These are phyloP conservation scores for Trichonephila inaurata DNA, from an alignment of 1,140 invertebrate genomes.

Conservation along the genomic window DNA sequence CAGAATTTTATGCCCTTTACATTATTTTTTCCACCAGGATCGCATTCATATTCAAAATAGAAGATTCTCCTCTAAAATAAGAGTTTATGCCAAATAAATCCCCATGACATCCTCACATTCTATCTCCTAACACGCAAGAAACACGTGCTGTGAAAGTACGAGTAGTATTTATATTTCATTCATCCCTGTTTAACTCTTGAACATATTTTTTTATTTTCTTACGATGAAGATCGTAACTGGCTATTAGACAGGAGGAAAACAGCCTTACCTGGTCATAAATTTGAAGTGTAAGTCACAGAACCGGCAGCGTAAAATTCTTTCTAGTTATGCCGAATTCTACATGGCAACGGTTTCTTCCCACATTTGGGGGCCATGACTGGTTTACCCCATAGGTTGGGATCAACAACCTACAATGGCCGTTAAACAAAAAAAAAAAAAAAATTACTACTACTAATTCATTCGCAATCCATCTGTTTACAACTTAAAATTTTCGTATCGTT, in stretches of 20 bases:
- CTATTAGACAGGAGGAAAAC: slow-evolving; percentile 14
- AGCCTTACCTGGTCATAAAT: not conserved
- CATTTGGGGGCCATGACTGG: slow-evolving; percentile 53
- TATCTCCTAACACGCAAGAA: not conserved
- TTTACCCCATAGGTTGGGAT: slow-evolving; percentile 37
- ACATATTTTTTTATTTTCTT: not conserved
- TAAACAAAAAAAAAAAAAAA: not conserved
- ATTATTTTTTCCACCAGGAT: not conserved
- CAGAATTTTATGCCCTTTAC: too few species aligned
- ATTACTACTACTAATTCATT: not conserved
- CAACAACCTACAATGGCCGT: slow-evolving; percentile 45
- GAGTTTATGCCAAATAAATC: not conserved
- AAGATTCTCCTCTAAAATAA: not conserved
- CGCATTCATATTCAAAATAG: not conserved
- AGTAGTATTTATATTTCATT: slow-evolving; percentile 30
- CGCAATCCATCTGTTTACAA: not conserved
- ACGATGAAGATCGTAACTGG: not conserved
- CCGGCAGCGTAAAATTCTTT: slow-evolving; percentile 2
- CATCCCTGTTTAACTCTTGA: not conserved
- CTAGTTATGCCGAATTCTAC: not conserved
- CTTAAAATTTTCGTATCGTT: not conserved
- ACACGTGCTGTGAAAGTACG: slow-evolving; percentile 1
- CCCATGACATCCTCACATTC: not conserved
- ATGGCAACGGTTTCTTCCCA: slow-evolving; percentile 42
- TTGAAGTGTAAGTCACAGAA: not conserved